Base-by-base conservation (phyloP, 2,113 vertebrate species). In the Boulengeromyrus knoepffleri region DNA sequence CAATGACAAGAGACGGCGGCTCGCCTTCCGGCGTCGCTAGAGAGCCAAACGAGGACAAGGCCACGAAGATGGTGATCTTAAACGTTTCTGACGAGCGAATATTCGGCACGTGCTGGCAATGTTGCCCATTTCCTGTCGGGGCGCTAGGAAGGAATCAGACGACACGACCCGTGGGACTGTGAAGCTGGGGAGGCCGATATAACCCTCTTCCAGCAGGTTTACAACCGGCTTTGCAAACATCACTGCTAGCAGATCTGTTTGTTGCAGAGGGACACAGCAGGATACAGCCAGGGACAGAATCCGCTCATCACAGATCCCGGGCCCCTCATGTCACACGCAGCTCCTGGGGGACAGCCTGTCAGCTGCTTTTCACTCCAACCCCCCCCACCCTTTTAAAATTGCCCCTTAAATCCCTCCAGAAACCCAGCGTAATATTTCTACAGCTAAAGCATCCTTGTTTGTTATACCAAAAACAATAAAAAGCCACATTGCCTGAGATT, bases 221-320 rank as follows among this genome's bases (percentile, higher is more conserved):
- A 87, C 27, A 85, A 90, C 31, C n/a, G 21, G 83, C 19, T 80
- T n/a, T 53, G 70, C 21, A 46, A 77, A 90, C 31, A n/a, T 90
- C 58, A 13, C 21, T 47, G 42, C 42, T 31, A 45, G 10, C 24
- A 10, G 9, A 49, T 52, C 36, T 5, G n/a, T 86, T 66, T 70
- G 87, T 24, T 58, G 27, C 45, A 50, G 42, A 15, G n/a, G 56
- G 53, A 49, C n/a, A 13, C 4, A 21, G 83, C 5, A 21, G 17
- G 52, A 56, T 39, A n/a, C 2, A 52, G 62, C 15, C n/a, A 17
- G 17, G 31, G 36, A 53, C 27, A 49, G 85, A 27, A 4, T 74
- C 62, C 12, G n/a, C 27, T 19, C 27, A 8, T n/a, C 50, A 87
- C 12, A 87, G 85, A 87, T 21, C 15, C 8, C 7, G 39, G 8